A percentile compares a stretch with the other conserved stretches of the same genome.
phyloP scores from a whole-genome alignment of 1,140 invertebrate species.

The Zaprionus davidi region DNA sequence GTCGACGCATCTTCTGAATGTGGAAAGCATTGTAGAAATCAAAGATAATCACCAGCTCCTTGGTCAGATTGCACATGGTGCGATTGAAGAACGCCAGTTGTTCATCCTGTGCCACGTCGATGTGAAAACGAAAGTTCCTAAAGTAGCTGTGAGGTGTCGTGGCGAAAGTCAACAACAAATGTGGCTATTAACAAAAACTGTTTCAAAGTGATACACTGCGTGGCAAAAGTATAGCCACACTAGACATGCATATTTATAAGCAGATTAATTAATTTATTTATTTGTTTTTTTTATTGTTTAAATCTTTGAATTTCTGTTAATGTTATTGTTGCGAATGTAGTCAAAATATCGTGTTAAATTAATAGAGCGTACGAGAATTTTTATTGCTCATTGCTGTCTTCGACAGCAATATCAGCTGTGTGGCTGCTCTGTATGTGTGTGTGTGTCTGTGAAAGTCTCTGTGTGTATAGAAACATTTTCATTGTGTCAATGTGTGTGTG shows the following conservation, averaged over 20 bases:
- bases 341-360: neutral
- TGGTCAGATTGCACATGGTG: slow-evolving; percentile 68
- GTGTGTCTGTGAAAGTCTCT: slow-evolving; percentile 1
- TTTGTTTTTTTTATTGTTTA: neutral
- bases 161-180: slow-evolving; percentile 20
- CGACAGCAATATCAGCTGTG: slow-evolving; percentile 43
- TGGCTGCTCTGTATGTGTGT: slow-evolving; percentile 23
- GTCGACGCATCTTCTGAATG: slow-evolving; percentile 77
- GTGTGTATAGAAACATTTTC: slow-evolving; percentile 42
- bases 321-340: neutral
- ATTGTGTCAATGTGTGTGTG: slow-evolving; percentile 29
- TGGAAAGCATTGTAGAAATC: slow-evolving; percentile 80
- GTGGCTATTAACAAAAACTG: slow-evolving; percentile 26
- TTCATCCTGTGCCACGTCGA: slow-evolving; percentile 73
- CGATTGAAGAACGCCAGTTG: slow-evolving; percentile 78
- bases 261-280: neutral
- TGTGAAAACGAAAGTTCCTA: slow-evolving; percentile 77
- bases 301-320: neutral
- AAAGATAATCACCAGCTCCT: slow-evolving; percentile 75
- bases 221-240: slow-evolving; percentile 5
- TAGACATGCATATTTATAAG: neutral
- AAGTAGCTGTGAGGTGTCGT: slow-evolving; percentile 68
- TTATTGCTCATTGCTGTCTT: slow-evolving; percentile 22
- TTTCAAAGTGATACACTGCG: slow-evolving; percentile 18
- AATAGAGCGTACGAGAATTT: slow-evolving; percentile 8